Conservation (phyloP, 2,888 invertebrate species). For the Drosophila ustulata region DNA sequence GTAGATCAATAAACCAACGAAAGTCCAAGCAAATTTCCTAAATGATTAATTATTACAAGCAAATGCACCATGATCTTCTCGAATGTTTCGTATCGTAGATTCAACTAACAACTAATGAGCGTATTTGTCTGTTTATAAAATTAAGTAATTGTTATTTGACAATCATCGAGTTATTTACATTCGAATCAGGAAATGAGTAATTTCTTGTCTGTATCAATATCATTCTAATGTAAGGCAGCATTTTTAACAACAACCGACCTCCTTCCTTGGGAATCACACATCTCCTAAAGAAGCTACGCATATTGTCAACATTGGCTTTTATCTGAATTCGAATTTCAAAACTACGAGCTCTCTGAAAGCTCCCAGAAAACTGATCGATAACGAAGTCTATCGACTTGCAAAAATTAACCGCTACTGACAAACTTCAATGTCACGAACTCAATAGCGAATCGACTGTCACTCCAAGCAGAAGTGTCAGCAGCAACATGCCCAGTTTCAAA, state of each 20-base stretch:
- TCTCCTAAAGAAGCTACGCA: neutral
- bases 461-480: neutral
- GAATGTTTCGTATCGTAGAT: neutral
- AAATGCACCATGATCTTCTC: neutral
- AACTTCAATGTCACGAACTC: neutral
- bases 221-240: too few species aligned
- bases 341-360: neutral
- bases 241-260: too few species aligned
- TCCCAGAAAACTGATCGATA: neutral
- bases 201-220: too few species aligned
- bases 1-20: too few species aligned
- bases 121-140: too few species aligned
- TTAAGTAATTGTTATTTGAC: too few species aligned
- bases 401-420: neutral
- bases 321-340: neutral
- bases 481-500: constrained; percentile 85
- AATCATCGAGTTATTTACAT: too few species aligned
- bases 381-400: neutral
- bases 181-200: too few species aligned
- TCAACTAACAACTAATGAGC: neutral
- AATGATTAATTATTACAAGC: too few species aligned
- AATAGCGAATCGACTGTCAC: neutral
- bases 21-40: too few species aligned
- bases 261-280: too few species aligned
- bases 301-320: neutral